Evolutionary conservation across 2,113 vertebrate genomes (phyloP), one percentile per base, ranked within the genome.

Genomic region (Himantopus leucocephalus): DNA sequence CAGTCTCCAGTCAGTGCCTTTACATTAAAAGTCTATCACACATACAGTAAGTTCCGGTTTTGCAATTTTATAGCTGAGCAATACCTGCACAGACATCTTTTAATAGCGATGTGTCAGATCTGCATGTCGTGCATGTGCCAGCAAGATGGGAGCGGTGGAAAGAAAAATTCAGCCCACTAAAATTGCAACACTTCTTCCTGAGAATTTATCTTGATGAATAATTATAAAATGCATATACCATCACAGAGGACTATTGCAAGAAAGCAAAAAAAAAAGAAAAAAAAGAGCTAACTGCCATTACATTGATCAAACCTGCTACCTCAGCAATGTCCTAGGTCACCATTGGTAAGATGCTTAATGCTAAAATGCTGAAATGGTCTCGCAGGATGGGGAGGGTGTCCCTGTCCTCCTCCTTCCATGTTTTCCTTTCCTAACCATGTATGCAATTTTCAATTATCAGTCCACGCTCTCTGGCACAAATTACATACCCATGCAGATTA

Each of bases 51-150:
- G 74, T 8, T 32, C 47, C 4, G 5, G 67, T 97, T 93, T 97
- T 95, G 94, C 94, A 97, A 96, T 64, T 68, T 20, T 64, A 41
- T 16, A 91, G 91, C 92, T 87, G 39, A 91, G 92, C 91, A 94
- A 73, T 35, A 85, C 47, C 72, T 74, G 72, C 73, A 50, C 19
- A n/a, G 81, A 14, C 83, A 45, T 63, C 90, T 86, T 78, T 91
- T 80, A 89, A 68, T 47, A 86, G 82, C 4, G 13, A 68, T 71
- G 88, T 81, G 88, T 95, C 94, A 96, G 63, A 39, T 8, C 56
- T 35, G 72, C 47, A 3, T 7, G 85, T 58, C 3, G 0, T 22
- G 75, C 50, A 3, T 45, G 83, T 75, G 82, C 95, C 85, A 91
- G 23, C 64, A 30, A 45, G 85, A 90, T 35, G 79, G 94, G 95